Evolutionary conservation across 2,888 invertebrate species (phyloP).

Genomic region (Caenorhabditis parvicauda): DNA sequence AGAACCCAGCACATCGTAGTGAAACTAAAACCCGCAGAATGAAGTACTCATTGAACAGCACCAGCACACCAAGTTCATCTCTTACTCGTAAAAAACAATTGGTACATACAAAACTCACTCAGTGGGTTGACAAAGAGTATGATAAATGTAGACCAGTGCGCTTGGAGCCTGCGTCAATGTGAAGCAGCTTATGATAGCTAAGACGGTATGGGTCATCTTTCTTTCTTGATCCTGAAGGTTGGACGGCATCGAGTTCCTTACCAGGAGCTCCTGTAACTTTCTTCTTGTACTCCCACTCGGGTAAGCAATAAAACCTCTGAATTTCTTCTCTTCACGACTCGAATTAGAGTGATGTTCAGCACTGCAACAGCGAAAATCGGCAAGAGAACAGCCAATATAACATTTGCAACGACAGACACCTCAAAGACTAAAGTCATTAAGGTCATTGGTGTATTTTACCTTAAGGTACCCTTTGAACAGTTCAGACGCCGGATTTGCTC

Average conservation of each 20-base stretch:
- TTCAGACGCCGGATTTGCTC: constrained; percentile 27
- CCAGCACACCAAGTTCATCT: no score
- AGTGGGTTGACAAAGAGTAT: constrained; percentile 22
- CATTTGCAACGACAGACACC: constrained; percentile 25
- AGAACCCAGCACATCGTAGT: no score
- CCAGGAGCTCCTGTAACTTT: constrained; percentile 22
- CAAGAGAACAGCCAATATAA: constrained; percentile 32
- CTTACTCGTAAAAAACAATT: no score
- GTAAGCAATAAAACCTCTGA: constrained; percentile 22
- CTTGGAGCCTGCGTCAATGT: constrained; percentile 45
- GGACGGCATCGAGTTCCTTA: constrained; percentile 22
- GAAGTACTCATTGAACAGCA: no score
- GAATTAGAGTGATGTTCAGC: constrained; percentile 39
- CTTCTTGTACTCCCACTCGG: no score
- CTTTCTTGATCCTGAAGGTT: constrained; percentile 40
- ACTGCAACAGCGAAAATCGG: constrained; percentile 40
- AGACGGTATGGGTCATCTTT: constrained; percentile 43
- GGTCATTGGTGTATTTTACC: no score
- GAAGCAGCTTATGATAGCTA: constrained; percentile 48
- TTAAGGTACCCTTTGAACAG: constrained; percentile 25
- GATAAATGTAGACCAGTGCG: constrained; percentile 30
- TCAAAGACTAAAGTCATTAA: no score
- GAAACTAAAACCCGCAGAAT: not conserved
- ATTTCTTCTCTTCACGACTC: constrained; percentile 37
- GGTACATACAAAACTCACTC: constrained; percentile 18